Conservation (phyloP, 1,140 invertebrate species). For the Eriosoma lanigerum region DNA sequence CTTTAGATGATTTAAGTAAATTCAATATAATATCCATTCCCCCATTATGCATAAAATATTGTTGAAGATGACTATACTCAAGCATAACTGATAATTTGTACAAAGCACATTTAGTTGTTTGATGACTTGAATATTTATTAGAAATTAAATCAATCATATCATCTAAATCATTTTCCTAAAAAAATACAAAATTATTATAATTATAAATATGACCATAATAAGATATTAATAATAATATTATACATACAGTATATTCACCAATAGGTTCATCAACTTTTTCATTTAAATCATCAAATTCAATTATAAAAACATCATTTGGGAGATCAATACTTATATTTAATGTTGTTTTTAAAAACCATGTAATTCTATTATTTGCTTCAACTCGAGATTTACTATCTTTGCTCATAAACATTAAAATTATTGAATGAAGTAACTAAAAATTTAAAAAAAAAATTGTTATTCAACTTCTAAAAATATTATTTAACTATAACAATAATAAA, state of each 20-base stretch:
- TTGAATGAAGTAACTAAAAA: conserved; percentile 39
- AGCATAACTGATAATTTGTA: conserved; percentile 42
- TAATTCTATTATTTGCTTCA: conserved; percentile 47
- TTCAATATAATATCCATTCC: conserved; percentile 38
- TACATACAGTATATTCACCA: conserved; percentile 38
- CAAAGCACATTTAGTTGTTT: conserved; percentile 45
- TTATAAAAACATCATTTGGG: conserved; percentile 14
- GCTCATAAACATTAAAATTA: conserved; percentile 24
- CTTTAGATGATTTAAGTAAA: conserved; percentile 39
- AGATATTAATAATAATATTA: background rate
- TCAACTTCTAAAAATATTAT: background rate
- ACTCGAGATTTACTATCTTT: background rate
- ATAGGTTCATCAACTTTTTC: background rate
- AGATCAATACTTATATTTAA: conserved; percentile 30
- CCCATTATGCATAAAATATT: conserved; percentile 32
- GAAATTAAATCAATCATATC: conserved; percentile 39
- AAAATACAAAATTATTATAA: background rate
- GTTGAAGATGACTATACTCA: conserved; percentile 31
- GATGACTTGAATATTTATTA: conserved; percentile 46
- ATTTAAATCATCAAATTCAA: background rate
- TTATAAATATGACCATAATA: background rate
- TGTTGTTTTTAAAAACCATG: conserved; percentile 27
- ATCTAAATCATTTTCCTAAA: conserved; percentile 39
- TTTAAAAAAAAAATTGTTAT: background rate
- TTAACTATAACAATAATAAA: background rate